Percentiles rank a stretch among this genome's conserved stretches.
phyloP scores from a whole-genome alignment of 37 sponge, comb jelly and placozoan species.

The Halisarca cf. caerulea region DNA sequence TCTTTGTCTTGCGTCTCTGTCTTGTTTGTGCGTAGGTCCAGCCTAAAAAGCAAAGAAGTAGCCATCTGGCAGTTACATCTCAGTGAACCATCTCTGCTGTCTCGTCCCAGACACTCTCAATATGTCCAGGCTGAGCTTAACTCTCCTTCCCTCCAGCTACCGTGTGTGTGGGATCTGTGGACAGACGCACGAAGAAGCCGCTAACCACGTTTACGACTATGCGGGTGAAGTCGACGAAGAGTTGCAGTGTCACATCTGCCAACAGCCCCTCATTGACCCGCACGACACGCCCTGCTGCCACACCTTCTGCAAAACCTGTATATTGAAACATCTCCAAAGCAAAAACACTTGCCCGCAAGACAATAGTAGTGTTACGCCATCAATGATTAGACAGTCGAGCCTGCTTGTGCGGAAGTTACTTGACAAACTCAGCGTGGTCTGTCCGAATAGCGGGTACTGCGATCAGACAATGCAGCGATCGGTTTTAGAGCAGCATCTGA shows the following conservation, averaged over 20 bases:
- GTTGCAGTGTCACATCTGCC: conserved; percentile 71
- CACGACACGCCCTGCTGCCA: conserved; percentile 86
- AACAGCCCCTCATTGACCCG: conserved; percentile 80
- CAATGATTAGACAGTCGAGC: conserved; percentile 58
- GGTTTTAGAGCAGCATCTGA: conserved; percentile 67
- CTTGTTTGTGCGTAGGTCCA: too few species aligned
- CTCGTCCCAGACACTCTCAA: too few species aligned
- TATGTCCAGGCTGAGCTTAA: conserved; percentile 15
- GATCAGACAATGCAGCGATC: conserved; percentile 63
- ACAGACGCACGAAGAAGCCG: conserved; percentile 64
- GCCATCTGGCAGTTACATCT: too few species aligned
- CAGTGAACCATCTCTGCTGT: too few species aligned
- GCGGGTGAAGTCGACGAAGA: conserved; percentile 78
- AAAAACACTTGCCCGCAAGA: conserved; percentile 61
- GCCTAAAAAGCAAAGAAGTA: neutral
- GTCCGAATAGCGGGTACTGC: conserved; percentile 87
- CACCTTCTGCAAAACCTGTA: conserved; percentile 77
- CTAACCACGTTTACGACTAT: conserved; percentile 86
- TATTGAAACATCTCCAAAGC: conserved; percentile 40
- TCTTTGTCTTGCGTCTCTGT: too few species aligned
- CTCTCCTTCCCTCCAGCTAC: conserved; percentile 6
- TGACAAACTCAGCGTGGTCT: conserved; percentile 80
- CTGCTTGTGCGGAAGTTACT: conserved; percentile 71
- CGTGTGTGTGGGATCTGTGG: conserved; percentile 70
- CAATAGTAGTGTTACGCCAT: conserved; percentile 28